Evolutionary conservation across 2,888 invertebrate genomes (phyloP), one percentile per base, ranked within the genome.

Genomic region (Caenorhabditis sp.): DNA sequence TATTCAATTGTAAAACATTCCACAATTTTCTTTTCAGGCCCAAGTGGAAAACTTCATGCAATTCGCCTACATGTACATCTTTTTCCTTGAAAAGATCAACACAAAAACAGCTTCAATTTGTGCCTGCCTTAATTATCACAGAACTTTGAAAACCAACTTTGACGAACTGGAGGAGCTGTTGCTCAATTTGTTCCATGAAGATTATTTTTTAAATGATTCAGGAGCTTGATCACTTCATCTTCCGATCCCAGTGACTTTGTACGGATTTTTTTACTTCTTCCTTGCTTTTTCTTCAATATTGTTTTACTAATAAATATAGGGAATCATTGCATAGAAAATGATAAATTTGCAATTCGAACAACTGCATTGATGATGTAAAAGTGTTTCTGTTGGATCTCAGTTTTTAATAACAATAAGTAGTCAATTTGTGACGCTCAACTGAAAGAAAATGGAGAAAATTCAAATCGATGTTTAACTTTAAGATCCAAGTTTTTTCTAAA

Each of bases 31-130:
- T 9, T 47, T 76, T 18, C 61, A 76, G 76, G 1, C 13, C 9
- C 67, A 61, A n/a, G 67, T 67, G 9, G 37, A 28, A 24, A 67
- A 76, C 26, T 76, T 76, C 61, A 76, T 76, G 76, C 76, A 76
- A 50, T 76, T 76, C 28, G 60, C 76, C 15, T 76, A 76, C 60
- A 76, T 76, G 76, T 76, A 76, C 58, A 76, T 76, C 13, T 67
- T 58, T 15, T 37, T 76, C 11, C 35, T 76, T 26, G 76, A 76
- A n/a, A 76, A 76, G 18, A 28, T 76, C 9, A 76, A 68, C 18
- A 53, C 60, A 11, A 68, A 53, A 22, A 67, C 67, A 13, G 76
- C 76, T 0, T 20, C 44, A 1, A 61, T 76, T 4, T 76, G 76
- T 24, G 76, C 76, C 0, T 76, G 76, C 55, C 76, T 76, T 11